These are phyloP conservation scores for Drosophila mercatorum DNA, from an alignment of 2,888 invertebrate genomes.

Conservation along the genomic window DNA sequence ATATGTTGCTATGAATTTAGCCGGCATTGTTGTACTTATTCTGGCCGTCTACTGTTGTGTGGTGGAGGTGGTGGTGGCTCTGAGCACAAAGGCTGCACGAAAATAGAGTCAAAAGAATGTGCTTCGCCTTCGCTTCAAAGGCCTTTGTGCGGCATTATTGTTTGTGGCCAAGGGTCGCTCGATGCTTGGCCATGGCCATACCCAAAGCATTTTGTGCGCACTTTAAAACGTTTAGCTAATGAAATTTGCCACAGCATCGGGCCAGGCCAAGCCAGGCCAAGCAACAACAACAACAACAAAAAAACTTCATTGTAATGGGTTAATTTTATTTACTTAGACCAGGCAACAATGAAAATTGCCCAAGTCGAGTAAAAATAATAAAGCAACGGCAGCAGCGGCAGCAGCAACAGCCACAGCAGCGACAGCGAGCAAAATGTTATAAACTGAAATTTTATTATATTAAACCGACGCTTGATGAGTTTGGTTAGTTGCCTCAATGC, in stretches of 20 bases:
- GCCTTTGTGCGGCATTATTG: slow-evolving; percentile 54
- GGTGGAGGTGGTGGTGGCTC: slow-evolving; percentile 22
- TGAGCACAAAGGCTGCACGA: slow-evolving; percentile 60
- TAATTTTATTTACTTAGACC: slow-evolving; percentile 77
- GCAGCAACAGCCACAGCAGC: slow-evolving; percentile 11
- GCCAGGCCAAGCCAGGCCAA: slow-evolving; percentile 14
- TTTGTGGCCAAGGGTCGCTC: slow-evolving; percentile 44
- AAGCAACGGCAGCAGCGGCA: slow-evolving; percentile 47
- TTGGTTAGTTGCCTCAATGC: slow-evolving; percentile 68
- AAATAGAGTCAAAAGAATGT: slow-evolving; percentile 77
- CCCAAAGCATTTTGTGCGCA: slow-evolving; percentile 67
- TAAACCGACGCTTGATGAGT: slow-evolving; percentile 81
- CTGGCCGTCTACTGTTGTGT: slow-evolving; percentile 22
- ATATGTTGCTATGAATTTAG: slow-evolving; percentile 78
- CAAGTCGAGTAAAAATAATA: slow-evolving; percentile 66
- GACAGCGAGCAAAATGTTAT: slow-evolving; percentile 68
- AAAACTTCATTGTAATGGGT: slow-evolving; percentile 78
- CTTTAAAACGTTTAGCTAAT: slow-evolving; percentile 80
- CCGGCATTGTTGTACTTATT: slow-evolving; percentile 58
- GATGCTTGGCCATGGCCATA: slow-evolving; percentile 36
- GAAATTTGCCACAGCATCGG: slow-evolving; percentile 72
- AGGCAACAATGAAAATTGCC: slow-evolving; percentile 54
- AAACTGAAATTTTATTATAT: slow-evolving; percentile 81
- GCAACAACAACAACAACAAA: slow-evolving; percentile 48
- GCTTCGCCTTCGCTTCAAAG: slow-evolving; percentile 73